Conservation (phyloP, 2,797 vertebrate genomes). For the Enteromius radiatus region DNA sequence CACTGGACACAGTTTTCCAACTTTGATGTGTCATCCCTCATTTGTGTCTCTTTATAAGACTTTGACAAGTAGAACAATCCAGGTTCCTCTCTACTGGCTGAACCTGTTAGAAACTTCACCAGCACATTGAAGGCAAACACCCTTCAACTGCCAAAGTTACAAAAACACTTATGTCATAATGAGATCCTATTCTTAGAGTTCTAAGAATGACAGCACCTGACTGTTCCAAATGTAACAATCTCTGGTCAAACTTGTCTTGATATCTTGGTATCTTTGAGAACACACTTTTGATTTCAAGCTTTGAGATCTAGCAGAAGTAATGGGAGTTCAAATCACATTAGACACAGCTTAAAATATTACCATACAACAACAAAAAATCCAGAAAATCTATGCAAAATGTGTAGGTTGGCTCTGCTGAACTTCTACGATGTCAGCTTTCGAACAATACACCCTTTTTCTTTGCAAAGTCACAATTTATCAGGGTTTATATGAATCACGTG, state of each 20-base stretch:
- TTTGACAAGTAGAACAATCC: not conserved
- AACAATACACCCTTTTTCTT: conserved; percentile 21
- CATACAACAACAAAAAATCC: not conserved
- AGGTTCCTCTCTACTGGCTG: not conserved
- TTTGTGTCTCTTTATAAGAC: not conserved
- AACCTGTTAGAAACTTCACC: conserved; percentile 28
- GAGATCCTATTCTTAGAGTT: not conserved
- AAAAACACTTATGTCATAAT: not conserved
- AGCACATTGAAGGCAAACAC: not conserved
- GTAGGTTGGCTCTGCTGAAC: not conserved
- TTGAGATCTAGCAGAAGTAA: not conserved
- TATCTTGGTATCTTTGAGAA: not conserved
- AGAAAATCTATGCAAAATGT: not conserved
- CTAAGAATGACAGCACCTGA: not conserved
- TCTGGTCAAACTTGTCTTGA: conserved; percentile 5
- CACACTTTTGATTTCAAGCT: not conserved
- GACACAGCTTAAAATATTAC: not conserved
- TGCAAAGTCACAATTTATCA: not conserved
- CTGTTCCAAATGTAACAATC: not conserved
- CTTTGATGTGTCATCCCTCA: not conserved
- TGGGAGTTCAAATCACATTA: not conserved
- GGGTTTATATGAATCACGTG: conserved; percentile 7
- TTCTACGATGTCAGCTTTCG: not conserved
- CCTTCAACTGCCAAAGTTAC: conserved; percentile 7
- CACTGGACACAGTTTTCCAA: not conserved